phyloP scores from a whole-genome alignment of 2,797 vertebrate genomes.

The Taeniopygia guttata region DNA sequence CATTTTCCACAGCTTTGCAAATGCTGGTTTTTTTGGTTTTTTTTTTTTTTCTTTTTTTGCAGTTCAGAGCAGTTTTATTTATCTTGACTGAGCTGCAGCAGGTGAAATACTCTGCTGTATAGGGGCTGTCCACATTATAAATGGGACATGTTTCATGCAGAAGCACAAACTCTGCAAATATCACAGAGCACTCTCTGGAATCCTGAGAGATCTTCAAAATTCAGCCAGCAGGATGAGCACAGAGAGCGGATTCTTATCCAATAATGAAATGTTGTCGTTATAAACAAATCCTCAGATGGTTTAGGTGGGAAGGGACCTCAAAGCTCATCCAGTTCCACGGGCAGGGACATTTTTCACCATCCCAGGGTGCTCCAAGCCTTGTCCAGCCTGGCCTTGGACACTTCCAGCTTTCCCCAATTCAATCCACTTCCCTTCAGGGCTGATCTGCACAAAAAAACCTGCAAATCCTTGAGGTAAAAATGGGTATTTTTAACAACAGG shows the following conservation, averaged over 20 bases:
- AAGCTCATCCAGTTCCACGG: not conserved
- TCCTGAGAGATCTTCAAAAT: not conserved
- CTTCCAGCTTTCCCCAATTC: not conserved
- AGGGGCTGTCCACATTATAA: not conserved
- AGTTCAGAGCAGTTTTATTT: not conserved
- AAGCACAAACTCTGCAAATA: not conserved
- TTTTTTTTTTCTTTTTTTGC: not conserved
- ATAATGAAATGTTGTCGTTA: rapidly evolving
- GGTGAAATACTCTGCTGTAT: not conserved
- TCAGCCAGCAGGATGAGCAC: not conserved
- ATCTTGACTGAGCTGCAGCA: not conserved
- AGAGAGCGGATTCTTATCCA: not conserved
- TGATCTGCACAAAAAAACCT: not conserved
- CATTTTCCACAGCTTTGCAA: slow-evolving; percentile 14
- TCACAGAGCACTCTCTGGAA: not conserved
- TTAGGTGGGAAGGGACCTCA: not conserved
- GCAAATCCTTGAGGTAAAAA: not conserved
- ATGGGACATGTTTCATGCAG: not conserved
- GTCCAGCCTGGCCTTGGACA: not conserved
- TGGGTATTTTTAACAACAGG: not conserved
- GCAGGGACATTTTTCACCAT: not conserved
- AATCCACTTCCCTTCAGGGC: not conserved
- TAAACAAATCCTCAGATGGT: not conserved
- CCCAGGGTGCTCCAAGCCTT: not conserved
- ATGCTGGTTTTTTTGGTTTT: not conserved